Conservation (phyloP, 2,797 vertebrate species). For the Labeo calbasu region DNA sequence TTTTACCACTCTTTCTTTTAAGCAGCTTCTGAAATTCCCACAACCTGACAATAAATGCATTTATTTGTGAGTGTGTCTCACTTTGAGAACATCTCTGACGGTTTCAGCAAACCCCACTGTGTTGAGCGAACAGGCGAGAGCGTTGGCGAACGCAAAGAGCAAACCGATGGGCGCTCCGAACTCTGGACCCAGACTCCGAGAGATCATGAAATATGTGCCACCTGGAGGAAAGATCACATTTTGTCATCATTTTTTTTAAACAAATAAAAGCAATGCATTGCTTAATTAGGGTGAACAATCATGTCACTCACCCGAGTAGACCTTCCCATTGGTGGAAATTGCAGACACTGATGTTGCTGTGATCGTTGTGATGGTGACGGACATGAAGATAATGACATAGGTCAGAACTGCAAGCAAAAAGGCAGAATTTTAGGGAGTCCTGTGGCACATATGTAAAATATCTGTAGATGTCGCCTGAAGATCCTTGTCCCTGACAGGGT, state of each 20-base stretch:
- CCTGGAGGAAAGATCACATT: conserved; percentile 60
- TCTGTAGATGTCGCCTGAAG: background rate
- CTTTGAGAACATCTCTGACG: conserved; percentile 71
- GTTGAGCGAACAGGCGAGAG: conserved; percentile 76
- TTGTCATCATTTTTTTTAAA: background rate
- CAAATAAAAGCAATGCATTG: background rate
- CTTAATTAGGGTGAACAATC: background rate
- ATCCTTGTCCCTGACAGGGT: background rate
- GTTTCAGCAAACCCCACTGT: conserved; percentile 78
- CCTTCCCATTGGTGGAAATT: conserved; percentile 80
- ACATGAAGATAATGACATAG: conserved; percentile 27
- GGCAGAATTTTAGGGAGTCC: background rate
- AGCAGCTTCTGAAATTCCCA: background rate
- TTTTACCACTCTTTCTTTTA: background rate
- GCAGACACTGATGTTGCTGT: conserved; percentile 79
- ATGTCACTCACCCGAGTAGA: conserved; percentile 72
- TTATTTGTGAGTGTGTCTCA: conserved; percentile 39
- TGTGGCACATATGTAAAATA: background rate
- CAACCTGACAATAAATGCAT: background rate
- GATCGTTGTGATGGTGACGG: conserved; percentile 63
- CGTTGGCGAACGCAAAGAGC: conserved; percentile 78
- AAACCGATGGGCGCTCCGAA: conserved; percentile 76
- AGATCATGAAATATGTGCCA: conserved; percentile 80
- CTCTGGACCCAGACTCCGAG: conserved; percentile 76
- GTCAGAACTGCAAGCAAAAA: conserved; percentile 53